Conservation (phyloP, 2,113 vertebrate species). For the Donacobius atricapilla region DNA sequence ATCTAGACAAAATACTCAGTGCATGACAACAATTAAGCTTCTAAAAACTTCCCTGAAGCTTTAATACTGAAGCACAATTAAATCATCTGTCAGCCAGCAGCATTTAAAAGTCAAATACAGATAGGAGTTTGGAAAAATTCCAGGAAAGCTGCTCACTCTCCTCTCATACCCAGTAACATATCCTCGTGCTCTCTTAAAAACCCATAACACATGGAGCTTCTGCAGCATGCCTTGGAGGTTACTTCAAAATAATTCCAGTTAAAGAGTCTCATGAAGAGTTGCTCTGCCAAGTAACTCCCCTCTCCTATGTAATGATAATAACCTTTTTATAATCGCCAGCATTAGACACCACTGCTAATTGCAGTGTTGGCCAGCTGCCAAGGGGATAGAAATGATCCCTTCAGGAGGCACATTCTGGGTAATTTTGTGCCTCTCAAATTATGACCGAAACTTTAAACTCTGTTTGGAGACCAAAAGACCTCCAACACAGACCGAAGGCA, state of each 20-base stretch:
- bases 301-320: neutral
- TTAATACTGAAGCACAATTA: neutral
- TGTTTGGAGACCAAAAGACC: neutral
- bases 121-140: neutral
- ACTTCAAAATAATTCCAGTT: neutral
- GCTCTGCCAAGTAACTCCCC: neutral
- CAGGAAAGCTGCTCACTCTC: neutral
- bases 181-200: neutral
- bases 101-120: neutral
- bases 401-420: neutral
- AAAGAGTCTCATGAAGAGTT: neutral
- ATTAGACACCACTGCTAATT: neutral
- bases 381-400: neutral
- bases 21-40: neutral
- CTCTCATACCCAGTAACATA: neutral
- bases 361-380: neutral
- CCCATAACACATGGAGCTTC: neutral
- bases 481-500: neutral
- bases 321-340: neutral
- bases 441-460: neutral
- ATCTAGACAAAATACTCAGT: neutral
- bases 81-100: conserved; percentile 1
- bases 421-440: neutral
- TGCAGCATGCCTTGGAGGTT: neutral
- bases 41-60: neutral